Evolutionary conservation across 2,797 vertebrate species (phyloP).

Genomic region (Eulemur coronatus): DNA sequence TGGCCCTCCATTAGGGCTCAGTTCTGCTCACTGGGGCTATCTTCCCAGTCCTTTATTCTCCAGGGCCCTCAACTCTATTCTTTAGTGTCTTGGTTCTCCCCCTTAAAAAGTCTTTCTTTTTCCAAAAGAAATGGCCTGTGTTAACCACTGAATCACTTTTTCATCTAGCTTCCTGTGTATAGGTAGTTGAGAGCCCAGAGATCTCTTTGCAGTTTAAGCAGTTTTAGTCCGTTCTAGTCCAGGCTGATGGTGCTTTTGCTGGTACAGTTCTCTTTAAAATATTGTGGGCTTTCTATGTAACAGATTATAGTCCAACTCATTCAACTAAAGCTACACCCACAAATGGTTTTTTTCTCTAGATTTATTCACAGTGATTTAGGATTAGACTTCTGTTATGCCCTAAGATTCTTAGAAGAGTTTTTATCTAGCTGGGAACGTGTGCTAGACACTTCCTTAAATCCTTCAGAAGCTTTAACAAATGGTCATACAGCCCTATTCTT

Average conservation of each 20-base stretch:
- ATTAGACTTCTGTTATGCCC: background rate
- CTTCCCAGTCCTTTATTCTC: background rate
- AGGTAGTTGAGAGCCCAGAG: background rate
- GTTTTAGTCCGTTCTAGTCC: background rate
- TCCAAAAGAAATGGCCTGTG: background rate
- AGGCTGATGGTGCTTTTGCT: background rate
- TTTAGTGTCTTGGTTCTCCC: background rate
- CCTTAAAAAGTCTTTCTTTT: background rate
- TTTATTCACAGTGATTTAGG: background rate
- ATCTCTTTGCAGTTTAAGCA: background rate
- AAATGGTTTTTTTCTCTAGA: background rate
- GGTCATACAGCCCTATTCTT: background rate
- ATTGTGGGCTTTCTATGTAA: background rate
- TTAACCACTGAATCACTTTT: background rate
- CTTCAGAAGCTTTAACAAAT: background rate
- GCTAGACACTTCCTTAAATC: background rate
- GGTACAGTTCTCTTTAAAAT: background rate
- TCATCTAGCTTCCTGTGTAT: background rate
- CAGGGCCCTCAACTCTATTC: background rate
- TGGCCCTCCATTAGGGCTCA: background rate
- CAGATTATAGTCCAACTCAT: background rate
- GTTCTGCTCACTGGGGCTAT: background rate
- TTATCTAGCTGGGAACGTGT: background rate
- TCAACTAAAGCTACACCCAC: background rate
- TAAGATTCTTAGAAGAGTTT: background rate